Conservation (phyloP, 2,113 vertebrate genomes). For the Hippocampus guttulatus region DNA sequence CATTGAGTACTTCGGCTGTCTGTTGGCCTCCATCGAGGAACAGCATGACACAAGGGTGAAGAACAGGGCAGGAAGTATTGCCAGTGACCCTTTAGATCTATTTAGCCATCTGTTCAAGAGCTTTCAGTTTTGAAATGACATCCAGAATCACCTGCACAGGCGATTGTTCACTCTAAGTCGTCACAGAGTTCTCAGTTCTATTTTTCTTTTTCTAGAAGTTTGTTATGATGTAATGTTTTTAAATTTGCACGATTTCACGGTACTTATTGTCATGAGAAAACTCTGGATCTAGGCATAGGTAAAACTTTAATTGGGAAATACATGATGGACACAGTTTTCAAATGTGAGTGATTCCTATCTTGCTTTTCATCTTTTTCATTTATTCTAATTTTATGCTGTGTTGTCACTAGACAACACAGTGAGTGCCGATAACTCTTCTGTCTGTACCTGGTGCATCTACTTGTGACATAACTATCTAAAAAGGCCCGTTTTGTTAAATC, state of each 20-base stretch:
- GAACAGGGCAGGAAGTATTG: slow-evolving; percentile 33
- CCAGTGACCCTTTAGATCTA: slow-evolving; percentile 38
- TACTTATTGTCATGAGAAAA: not conserved
- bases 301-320: slow-evolving; percentile 6
- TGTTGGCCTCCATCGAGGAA: slow-evolving; percentile 37
- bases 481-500: not conserved
- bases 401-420: slow-evolving; percentile 9
- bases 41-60: slow-evolving; percentile 47
- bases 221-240: slow-evolving; percentile 16
- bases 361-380: slow-evolving; percentile 12
- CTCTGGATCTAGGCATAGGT: not conserved
- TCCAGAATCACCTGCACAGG: slow-evolving; percentile 8
- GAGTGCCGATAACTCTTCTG: not conserved
- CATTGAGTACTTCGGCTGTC: slow-evolving; percentile 40
- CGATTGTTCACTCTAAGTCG: not conserved
- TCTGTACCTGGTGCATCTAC: not conserved
- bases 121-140: slow-evolving; percentile 13
- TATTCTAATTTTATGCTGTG: slow-evolving; percentile 19
- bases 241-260: slow-evolving; percentile 12
- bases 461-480: not conserved
- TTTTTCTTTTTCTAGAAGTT: not conserved
- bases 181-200: not conserved
- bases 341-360: slow-evolving; percentile 20
- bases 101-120: slow-evolving; percentile 46
- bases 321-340: not conserved